A percentile compares a stretch with the other conserved stretches of the same genome.
phyloP scores from a whole-genome alignment of 2,797 vertebrate genomes.

The Simalia tracyae region DNA sequence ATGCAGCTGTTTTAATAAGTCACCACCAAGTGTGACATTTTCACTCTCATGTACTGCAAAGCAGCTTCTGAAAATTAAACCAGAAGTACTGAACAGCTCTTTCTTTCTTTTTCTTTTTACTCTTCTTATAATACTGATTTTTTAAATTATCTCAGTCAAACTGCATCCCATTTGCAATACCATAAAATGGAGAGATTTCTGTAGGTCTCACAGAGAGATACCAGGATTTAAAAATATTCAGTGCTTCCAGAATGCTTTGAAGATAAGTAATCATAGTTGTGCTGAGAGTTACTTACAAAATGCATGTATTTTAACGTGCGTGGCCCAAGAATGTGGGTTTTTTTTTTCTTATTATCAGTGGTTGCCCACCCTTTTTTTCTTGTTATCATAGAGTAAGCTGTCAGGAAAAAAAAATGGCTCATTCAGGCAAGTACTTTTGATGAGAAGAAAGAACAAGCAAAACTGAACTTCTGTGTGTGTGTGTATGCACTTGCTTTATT shows the following conservation, averaged over 20 bases:
- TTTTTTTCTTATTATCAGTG: slow-evolving; percentile 8
- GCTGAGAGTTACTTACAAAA: slow-evolving; percentile 20
- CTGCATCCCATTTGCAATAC: background rate
- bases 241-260: slow-evolving; percentile 2
- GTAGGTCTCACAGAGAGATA: background rate
- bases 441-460: no score
- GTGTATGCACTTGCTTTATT: background rate
- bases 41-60: no score
- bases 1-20: no score
- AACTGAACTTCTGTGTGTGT: background rate
- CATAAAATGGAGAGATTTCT: background rate
- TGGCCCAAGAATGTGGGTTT: background rate
- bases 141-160: background rate
- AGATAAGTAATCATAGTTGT: background rate
- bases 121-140: background rate
- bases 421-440: background rate
- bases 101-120: background rate
- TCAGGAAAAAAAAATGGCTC: background rate
- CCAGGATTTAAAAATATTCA: slow-evolving; percentile 15
- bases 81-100: no score
- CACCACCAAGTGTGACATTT: background rate
- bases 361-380: background rate
- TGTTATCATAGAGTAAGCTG: background rate
- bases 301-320: background rate
- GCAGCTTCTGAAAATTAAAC: no score